Evolutionary conservation across 2,113 vertebrate species (phyloP), one percentile per base, ranked within the genome.

Genomic region (Megaleporinus macrocephalus): DNA sequence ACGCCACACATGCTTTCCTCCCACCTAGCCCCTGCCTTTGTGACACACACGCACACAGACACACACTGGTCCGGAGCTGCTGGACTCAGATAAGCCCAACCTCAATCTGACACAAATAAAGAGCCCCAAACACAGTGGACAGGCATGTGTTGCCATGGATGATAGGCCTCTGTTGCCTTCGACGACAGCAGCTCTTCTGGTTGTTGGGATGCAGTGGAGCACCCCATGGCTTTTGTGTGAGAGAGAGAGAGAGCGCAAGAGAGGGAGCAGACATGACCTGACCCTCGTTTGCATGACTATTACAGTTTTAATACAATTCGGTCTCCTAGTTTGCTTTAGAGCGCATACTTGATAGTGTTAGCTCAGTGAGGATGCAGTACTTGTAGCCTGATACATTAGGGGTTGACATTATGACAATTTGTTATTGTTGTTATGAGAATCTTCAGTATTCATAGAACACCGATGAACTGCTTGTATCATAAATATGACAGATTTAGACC

Each of bases 81-180:
- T 81, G 82, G 76, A 47, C 80, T 73, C 80, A 86, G 94, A 94
- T 94, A 94, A 94, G 90, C 74, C 66, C 81, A 85, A 85, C 88
- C 88, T 87, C 89, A 88, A 86, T 91, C 88, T 90, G 88, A 88
- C 80, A 49, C 89, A 85, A 93, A 91, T 85, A 89, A 84, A 91
- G 88, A 90, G 86, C 63, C 86, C 79, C 73, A 76, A 88, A 89
- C 83, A 62, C 76, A 53, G 84, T 22, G 74, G 87, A 86, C 91
- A 16, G 83, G 69, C 88, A 80, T 82, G 27, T 79, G 87, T 87
- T 90, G 86, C 85, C 78, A 80, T 70, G 79, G 69, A 63, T 79
- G 71, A 41, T 77, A 0, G 72, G 73, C 51, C 53, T 44, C 61
- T 57, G 63, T 73, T 73, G 49, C 20, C 73, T 4, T 77, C 1